phyloP scores from a whole-genome alignment of 2,113 vertebrate species.

The Osmerus eperlanus region DNA sequence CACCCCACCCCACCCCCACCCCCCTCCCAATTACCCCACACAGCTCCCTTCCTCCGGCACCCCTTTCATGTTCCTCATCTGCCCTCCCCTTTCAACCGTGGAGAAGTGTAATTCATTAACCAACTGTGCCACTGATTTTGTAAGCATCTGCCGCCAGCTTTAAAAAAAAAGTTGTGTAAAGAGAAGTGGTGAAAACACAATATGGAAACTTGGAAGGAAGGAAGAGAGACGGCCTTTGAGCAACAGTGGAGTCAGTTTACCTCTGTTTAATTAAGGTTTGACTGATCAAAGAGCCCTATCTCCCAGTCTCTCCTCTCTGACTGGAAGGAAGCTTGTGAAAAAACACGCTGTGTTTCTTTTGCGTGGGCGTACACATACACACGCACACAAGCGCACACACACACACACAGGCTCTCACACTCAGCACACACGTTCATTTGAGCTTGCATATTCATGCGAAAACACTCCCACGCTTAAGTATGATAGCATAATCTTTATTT shows the following conservation, averaged over 20 bases:
- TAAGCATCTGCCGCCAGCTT: slow-evolving; percentile 45
- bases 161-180: slow-evolving; percentile 31
- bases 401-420: background rate
- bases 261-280: background rate
- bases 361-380: background rate
- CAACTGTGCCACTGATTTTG: slow-evolving; percentile 41
- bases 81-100: slow-evolving; percentile 49
- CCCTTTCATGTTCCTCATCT: slow-evolving; percentile 57
- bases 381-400: background rate
- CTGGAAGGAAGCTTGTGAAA: background rate
- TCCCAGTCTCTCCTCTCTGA: background rate
- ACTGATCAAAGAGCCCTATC: slow-evolving; percentile 2
- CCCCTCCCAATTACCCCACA: background rate
- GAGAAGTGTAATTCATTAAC: slow-evolving; percentile 63
- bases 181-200: slow-evolving; percentile 31
- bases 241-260: slow-evolving; percentile 11
- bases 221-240: slow-evolving; percentile 24
- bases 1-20: background rate
- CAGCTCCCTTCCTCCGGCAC: slow-evolving; percentile 22
- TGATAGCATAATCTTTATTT: slow-evolving; percentile 16
- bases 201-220: slow-evolving; percentile 25
- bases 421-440: background rate
- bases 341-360: background rate
- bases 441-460: background rate
- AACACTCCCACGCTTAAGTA: background rate